Base-by-base conservation (phyloP, 1,140 invertebrate species). In the Drosophila melanica region DNA sequence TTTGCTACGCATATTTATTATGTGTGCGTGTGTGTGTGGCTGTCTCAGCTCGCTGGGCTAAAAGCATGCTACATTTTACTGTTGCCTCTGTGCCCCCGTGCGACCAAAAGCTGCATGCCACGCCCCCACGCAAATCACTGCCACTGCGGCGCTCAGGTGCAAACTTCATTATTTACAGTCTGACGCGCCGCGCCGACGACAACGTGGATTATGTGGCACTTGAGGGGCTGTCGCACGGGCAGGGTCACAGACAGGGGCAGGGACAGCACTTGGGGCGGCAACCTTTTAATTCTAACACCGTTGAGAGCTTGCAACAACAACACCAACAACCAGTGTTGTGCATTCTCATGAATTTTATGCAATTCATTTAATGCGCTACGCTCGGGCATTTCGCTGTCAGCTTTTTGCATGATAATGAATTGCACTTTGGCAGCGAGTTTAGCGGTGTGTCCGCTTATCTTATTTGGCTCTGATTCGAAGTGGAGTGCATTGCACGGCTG, bases 81-180 rank as follows among this genome's bases (percentile, higher is more conserved):
- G 7, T 67, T 33, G 42, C 50, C 53, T n/a, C 41, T 30, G 9
- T 41, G 37, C 58, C 55, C 55, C 69, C 47, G 64, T 77, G 78
- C 18, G 18, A 1, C 33, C 33, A 35, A 9, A 35, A 11, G 35
- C 37, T n/a, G n/a, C n/a, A 41, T 35, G 59, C 77, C 66, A 68
- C 48, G n/a, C 27, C 70, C 20, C 54, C 30, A 14, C 39, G 44
- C 44, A 42, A 72, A 72, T 72, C 69, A 72, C 62, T 54, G 66
- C 30, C 30, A 44, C 58, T 66, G 71, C 51, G 71, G 37, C 57
- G 53, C 50, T 42, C 59, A 69, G 81, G 77, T 81, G 84, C 71
- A 86, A 86, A 86, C 82, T 86, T 86, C 82, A 86, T 86, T 86
- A 86, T 86, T 87, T 87, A 86, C 82, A 86, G 82, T 86, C 82